A percentile compares a stretch with the other conserved stretches of the same genome.
These are phyloP conservation scores for Smutsia gigantea DNA, from an alignment of 2,797 vertebrate species.

Conservation along the genomic window DNA sequence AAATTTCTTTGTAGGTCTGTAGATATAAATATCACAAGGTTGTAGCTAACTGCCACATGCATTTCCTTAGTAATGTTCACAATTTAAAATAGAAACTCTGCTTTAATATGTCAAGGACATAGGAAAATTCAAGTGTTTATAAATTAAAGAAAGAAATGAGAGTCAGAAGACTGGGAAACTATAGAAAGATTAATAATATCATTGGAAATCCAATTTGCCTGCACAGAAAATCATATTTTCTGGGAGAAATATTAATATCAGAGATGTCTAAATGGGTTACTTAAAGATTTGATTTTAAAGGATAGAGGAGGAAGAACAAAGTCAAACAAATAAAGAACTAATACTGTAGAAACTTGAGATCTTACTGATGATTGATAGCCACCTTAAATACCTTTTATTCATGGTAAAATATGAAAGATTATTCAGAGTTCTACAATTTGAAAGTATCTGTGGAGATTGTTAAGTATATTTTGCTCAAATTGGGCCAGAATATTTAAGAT, in stretches of 20 bases:
- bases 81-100: slow-evolving; percentile 47
- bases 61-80: slow-evolving; percentile 9
- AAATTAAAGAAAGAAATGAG: slow-evolving; percentile 71
- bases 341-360: slow-evolving; percentile 4
- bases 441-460: slow-evolving; percentile 16
- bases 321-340: slow-evolving; percentile 40
- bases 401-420: not conserved
- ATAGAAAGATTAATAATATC: slow-evolving; percentile 73
- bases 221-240: slow-evolving; percentile 70
- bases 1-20: not conserved
- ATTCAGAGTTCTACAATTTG: not conserved
- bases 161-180: slow-evolving; percentile 66
- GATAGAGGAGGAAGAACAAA: slow-evolving; percentile 7
- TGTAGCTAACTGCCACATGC: not conserved
- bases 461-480: not conserved
- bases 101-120: slow-evolving; percentile 55
- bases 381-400: not conserved
- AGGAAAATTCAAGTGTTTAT: slow-evolving; percentile 67
- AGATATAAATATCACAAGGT: not conserved
- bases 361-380: not conserved
- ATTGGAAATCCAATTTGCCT: slow-evolving; percentile 74
- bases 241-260: slow-evolving; percentile 66
- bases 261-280: slow-evolving; percentile 65
- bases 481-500: not conserved
- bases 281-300: slow-evolving; percentile 75